Base-by-base conservation (phyloP, 2,888 invertebrate species). In the Agrotis puta region DNA sequence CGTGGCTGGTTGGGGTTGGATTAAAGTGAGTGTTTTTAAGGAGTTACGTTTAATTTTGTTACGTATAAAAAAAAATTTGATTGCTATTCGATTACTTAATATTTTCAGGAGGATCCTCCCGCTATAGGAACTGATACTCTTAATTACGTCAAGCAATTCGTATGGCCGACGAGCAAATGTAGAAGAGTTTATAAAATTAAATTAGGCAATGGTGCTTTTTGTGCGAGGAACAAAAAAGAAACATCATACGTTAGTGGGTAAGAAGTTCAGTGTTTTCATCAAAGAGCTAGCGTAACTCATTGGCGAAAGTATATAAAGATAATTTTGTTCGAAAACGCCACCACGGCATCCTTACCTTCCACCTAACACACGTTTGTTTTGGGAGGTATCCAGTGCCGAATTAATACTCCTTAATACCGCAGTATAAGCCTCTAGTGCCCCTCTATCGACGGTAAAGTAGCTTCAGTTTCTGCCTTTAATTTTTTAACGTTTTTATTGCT, bases 161-260 rank as follows among this genome's bases (percentile, higher is more conserved):
- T 85, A 2, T 73, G 73, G 74, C 27, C 27, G 1, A 33, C 11
- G 0, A 11, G 20, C 0, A 62, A 72, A 18, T 85, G 85, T 27
- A 13, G 2, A 18, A 24, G 0, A 16, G 5, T 39, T 4, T 7
- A 39, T 4, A 1, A 1, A 1, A 1, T 9, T 1, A 1, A 16
- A 16, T 27, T 7, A 7, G 39, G 39, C 39, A 14, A 9, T 11
- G 64, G 64, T 9, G 6, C 2, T 9, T 2, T 56, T 16, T 64
- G 54, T 16, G 64, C 64, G 16, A 45, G 3, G 6, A 64, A 6
- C 27, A 16, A 2, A 6, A 54, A n/a, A 1, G 1, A 3, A 6
- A 2, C 22, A 24, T 27, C 43, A 20, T 62, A 45, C 39, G 14
- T 9, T 16, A 45, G 27, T 54, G 22, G 51, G 64, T 64, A 54